Conservation (phyloP, 2,797 vertebrate species). For the Podarcis lilfordi region DNA sequence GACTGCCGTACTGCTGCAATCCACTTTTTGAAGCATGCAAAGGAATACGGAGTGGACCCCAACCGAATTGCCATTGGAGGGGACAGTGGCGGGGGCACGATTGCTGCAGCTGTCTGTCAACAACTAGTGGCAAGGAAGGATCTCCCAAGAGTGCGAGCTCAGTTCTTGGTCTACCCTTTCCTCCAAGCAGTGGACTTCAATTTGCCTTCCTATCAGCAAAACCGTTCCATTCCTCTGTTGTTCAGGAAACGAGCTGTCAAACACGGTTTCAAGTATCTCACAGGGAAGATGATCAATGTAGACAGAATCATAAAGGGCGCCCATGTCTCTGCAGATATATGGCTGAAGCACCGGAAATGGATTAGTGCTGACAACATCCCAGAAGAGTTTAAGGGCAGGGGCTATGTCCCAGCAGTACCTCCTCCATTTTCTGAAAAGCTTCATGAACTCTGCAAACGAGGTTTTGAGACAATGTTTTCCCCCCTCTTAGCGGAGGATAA, state of each 20-base stretch:
- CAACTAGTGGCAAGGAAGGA: slow-evolving; percentile 66
- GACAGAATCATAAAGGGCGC: slow-evolving; percentile 65
- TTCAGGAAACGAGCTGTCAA: slow-evolving; percentile 60
- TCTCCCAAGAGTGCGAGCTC: slow-evolving; percentile 84
- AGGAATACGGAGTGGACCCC: slow-evolving; percentile 47
- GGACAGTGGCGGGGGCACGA: slow-evolving; percentile 83
- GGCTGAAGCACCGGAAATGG: slow-evolving; percentile 79
- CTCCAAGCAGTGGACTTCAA: slow-evolving; percentile 75
- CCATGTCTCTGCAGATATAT: slow-evolving; percentile 78
- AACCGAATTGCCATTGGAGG: slow-evolving; percentile 80
- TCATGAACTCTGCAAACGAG: slow-evolving; percentile 38
- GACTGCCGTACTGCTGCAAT: slow-evolving; percentile 79
- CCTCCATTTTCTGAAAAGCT: slow-evolving; percentile 66
- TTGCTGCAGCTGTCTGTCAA: slow-evolving; percentile 80
- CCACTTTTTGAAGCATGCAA: slow-evolving; percentile 84
- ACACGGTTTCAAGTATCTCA: slow-evolving; percentile 78
- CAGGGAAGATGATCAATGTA: slow-evolving; percentile 57
- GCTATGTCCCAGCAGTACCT: slow-evolving; percentile 38
- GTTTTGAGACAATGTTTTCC: slow-evolving; percentile 73
- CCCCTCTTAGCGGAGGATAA: slow-evolving; percentile 82
- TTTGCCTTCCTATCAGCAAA: too few species aligned
- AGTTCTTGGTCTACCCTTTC: slow-evolving; percentile 84
- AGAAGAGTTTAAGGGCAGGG: slow-evolving; percentile 74
- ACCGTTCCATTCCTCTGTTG: too few species aligned
- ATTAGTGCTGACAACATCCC: slow-evolving; percentile 62